Conservation (phyloP, 2,113 vertebrate genomes). For the Pogona vitticeps region DNA sequence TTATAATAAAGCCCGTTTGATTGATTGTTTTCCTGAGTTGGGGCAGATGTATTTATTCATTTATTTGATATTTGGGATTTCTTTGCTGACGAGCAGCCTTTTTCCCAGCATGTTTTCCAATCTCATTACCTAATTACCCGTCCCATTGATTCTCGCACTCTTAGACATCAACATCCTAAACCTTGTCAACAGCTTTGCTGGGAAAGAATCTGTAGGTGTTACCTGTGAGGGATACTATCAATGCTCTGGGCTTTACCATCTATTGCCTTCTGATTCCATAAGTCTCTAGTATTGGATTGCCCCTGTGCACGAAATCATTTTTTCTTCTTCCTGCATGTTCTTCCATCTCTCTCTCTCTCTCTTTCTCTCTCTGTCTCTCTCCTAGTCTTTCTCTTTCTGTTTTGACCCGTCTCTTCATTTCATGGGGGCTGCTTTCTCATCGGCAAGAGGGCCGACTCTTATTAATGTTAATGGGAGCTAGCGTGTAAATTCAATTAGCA, state of each 20-base stretch:
- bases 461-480: not conserved
- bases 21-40: not conserved
- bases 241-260: not conserved
- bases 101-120: not conserved
- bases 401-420: slow-evolving; percentile 9
- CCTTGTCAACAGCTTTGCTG: not conserved
- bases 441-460: not conserved
- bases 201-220: not conserved
- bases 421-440: not conserved
- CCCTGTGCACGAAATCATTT: not conserved
- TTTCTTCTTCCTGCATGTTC: not conserved
- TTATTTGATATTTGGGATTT: slow-evolving; percentile 1
- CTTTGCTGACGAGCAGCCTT: not conserved
- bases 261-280: slow-evolving; percentile 4
- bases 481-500: not conserved
- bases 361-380: not conserved
- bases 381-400: not conserved
- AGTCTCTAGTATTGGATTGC: not conserved
- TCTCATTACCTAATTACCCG: not conserved
- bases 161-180: slow-evolving; percentile 26
- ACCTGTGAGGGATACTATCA: rapidly evolving
- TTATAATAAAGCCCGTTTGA: not conserved
- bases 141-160: not conserved
- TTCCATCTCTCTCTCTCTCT: not conserved
- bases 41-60: not conserved